Conservation (phyloP, 2,113 vertebrate genomes). For the Apus apus region DNA sequence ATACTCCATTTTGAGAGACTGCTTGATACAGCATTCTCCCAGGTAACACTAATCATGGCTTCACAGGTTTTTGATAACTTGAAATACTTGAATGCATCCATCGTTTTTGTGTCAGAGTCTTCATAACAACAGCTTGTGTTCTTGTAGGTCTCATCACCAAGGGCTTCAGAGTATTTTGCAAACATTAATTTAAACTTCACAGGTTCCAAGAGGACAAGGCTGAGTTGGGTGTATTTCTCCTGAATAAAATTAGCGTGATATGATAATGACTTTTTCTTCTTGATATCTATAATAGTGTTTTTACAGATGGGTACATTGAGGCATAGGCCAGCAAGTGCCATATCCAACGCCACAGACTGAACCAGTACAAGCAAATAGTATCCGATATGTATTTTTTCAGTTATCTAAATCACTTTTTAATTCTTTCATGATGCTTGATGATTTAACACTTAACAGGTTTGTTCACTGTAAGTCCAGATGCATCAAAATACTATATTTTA, state of each 20-base stretch:
- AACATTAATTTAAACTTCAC: not conserved
- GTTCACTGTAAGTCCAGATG: not conserved
- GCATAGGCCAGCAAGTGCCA: not conserved
- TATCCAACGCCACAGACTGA: not conserved
- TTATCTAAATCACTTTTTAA: not conserved
- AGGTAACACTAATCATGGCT: not conserved
- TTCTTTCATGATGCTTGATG: not conserved
- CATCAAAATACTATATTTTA: not conserved
- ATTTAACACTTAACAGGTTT: not conserved
- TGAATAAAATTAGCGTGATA: not conserved
- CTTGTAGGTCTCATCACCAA: not conserved
- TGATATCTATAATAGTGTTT: not conserved
- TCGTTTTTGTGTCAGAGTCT: not conserved
- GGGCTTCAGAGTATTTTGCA: not conserved
- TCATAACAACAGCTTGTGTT: not conserved
- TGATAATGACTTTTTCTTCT: not conserved
- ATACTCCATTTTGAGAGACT: not conserved
- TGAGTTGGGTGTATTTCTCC: not conserved
- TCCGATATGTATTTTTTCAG: not conserved
- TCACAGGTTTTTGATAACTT: not conserved
- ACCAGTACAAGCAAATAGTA: not conserved
- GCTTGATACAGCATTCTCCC: rapidly evolving
- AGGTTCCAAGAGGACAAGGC: not conserved
- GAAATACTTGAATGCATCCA: not conserved
- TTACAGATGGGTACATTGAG: not conserved